Base-by-base conservation (phyloP, 2,113 vertebrate species). In the Chloebia gouldiae region DNA sequence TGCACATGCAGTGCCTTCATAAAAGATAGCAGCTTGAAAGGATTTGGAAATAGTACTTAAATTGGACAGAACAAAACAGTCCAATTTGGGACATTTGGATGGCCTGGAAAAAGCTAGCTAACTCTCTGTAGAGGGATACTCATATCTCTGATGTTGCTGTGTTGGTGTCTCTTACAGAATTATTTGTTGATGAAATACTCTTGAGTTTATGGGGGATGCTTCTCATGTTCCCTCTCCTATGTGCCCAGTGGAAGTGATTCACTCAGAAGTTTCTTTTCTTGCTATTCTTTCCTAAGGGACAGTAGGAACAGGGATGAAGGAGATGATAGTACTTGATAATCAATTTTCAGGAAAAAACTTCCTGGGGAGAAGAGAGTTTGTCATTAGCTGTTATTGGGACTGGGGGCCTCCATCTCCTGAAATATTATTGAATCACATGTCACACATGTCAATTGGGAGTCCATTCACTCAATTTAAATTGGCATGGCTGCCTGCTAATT, bases 191-290 rank as follows among this genome's bases (percentile, higher is more conserved):
- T 68, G 10, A 84, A 84, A 66, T 49, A 64, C 7, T 56, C 60
- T 33, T 79, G 57, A 6, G 31, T 68, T 91, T 76, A 18, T 40
- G 65, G 20, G 15, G 16, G 9, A 33, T 65, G 57, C 30, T 79
- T 42, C 77, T 83, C 49, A 76, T 22, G 21, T 63, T 87, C 18
- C 66, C 37, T 39, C 25, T 61, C 16, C 7, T 68, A 16, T 50
- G 80, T 72, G 78, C 54, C 30, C 63, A 85, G 53, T 0, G 0
- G 45, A 93, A 93, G 23, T 28, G 30, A 80, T 39, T 69, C 23
- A 42, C 53, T 81, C 61, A 84, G 57, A 89, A 88, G 40, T 57
- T 69, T 92, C 50, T 94, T 68, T 64, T 71, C 47, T 81, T 70
- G 35, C 18, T 80, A 30, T 81, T 86, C 15, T 88, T 86, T 93